These are phyloP conservation scores for Pelagia noctiluca DNA, from an alignment of 30 jellyfish, hydroid and myxozoan genomes.

Conservation along the genomic window DNA sequence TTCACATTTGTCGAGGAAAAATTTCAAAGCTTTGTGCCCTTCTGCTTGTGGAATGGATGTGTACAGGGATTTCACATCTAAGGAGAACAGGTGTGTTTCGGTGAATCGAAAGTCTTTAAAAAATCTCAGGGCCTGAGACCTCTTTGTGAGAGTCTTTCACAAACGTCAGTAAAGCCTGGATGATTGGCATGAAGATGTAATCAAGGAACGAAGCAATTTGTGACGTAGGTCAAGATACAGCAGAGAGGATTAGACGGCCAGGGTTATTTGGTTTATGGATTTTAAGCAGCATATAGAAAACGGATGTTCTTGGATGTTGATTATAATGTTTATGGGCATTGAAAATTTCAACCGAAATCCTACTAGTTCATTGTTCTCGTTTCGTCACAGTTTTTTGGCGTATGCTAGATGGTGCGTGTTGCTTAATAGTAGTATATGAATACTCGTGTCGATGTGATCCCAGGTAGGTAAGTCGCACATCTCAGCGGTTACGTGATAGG, in stretches of 20 bases:
- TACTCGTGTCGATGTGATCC: too few relatives aligned
- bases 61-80: constrained; percentile 6
- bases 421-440: too few relatives aligned
- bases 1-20: not conserved
- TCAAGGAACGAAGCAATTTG: constrained; percentile 25
- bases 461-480: too few relatives aligned
- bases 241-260: constrained; percentile 21
- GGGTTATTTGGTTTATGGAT: constrained; percentile 4
- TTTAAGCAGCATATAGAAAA: constrained; percentile 13
- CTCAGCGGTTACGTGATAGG: too few relatives aligned
- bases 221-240: constrained; percentile 20
- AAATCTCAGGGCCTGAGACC: not conserved
- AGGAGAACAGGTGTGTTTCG: not conserved
- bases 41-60: constrained; percentile 22
- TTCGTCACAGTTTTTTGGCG: too few relatives aligned
- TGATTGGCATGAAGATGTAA: not conserved
- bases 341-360: too few relatives aligned
- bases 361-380: too few relatives aligned
- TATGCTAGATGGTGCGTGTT: too few relatives aligned
- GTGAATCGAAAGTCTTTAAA: not conserved
- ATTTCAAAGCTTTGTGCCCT: not conserved
- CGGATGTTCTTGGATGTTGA: constrained; percentile 28
- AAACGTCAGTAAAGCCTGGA: not conserved
- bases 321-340: constrained; percentile 1
- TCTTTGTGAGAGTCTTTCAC: not conserved